phyloP scores from a whole-genome alignment of 2,888 invertebrate species.

The Halictus ligatus region DNA sequence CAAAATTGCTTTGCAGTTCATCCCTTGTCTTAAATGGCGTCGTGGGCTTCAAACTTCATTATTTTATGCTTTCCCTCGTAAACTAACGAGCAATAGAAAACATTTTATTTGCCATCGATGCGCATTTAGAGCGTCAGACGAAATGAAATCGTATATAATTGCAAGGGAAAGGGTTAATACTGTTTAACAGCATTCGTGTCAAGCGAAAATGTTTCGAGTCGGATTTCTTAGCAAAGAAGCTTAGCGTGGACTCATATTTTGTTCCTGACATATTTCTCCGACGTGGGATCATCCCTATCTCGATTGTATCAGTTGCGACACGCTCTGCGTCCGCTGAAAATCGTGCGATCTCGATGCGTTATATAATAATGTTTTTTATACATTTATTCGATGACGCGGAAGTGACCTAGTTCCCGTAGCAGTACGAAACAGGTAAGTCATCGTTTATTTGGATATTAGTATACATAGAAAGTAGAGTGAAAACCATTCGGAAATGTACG shows the following conservation, averaged over 20 bases:
- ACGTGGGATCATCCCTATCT: background rate
- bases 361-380: background rate
- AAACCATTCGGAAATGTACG: slow-evolving; percentile 24
- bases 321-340: background rate
- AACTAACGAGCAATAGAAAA: too few relatives aligned
- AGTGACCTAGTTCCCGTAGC: background rate
- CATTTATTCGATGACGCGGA: background rate
- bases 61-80: too few relatives aligned
- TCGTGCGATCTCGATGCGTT: background rate
- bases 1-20: too few relatives aligned
- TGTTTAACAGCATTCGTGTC: background rate
- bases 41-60: too few relatives aligned
- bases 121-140: too few relatives aligned
- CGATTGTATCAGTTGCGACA: background rate
- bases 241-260: background rate
- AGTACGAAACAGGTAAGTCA: background rate
- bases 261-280: background rate
- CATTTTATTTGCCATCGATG: too few relatives aligned
- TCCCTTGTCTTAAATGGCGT: too few relatives aligned
- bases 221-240: background rate
- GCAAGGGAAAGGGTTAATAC: background rate
- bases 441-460: background rate
- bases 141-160: too few relatives aligned
- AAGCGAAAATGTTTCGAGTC: background rate
- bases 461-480: background rate